phyloP scores from a whole-genome alignment of 2,113 vertebrate species.

The Telmatochromis sp. region DNA sequence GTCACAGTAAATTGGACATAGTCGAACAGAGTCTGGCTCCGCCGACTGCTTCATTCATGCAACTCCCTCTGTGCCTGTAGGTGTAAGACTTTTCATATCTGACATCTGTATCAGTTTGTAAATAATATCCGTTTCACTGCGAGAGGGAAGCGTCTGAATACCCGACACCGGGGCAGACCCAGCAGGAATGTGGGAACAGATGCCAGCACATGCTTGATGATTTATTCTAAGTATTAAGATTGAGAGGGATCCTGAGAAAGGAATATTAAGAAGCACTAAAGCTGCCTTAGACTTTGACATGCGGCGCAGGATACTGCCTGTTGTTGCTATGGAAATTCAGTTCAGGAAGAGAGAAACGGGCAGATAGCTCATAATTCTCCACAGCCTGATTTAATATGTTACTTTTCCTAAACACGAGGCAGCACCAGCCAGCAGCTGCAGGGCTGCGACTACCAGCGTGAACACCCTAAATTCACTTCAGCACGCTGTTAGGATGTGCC shows the following conservation, averaged over 20 bases:
- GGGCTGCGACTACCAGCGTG: not conserved
- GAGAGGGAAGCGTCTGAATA: slow-evolving; percentile 12
- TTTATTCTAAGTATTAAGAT: slow-evolving; percentile 31
- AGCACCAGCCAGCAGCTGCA: not conserved
- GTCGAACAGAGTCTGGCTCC: not conserved
- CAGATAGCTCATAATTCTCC: not conserved
- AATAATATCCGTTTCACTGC: slow-evolving; percentile 29
- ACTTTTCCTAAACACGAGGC: not conserved
- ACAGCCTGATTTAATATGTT: not conserved
- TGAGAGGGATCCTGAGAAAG: slow-evolving; percentile 26
- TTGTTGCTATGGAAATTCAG: slow-evolving; percentile 41
- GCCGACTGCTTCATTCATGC: slow-evolving; percentile 9
- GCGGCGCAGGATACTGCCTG: not conserved
- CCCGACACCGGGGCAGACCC: slow-evolving; percentile 5
- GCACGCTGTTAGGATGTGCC: not conserved
- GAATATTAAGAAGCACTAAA: not conserved
- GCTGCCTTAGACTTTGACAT: not conserved
- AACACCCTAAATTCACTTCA: not conserved
- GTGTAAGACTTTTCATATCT: slow-evolving; percentile 15
- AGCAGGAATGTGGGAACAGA: slow-evolving; percentile 19
- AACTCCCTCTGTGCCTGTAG: not conserved
- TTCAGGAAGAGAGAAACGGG: not conserved
- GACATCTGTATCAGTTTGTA: slow-evolving; percentile 42
- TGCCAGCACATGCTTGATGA: slow-evolving; percentile 22
- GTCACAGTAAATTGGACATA: not conserved